Conservation (phyloP, 1,140 invertebrate species). For the Zaprionus taronus region DNA sequence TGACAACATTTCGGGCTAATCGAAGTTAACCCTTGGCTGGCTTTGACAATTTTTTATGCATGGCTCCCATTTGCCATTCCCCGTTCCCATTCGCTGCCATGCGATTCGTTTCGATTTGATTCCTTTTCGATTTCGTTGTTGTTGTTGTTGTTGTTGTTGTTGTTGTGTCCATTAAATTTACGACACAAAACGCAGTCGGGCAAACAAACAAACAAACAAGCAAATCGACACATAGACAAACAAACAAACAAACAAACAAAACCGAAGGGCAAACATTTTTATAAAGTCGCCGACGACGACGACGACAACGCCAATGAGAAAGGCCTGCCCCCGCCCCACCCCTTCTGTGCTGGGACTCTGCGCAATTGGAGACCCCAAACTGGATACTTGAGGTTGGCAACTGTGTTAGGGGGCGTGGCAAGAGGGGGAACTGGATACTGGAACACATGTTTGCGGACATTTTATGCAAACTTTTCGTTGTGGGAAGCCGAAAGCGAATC, state of each 20-base stretch:
- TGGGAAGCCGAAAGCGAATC: conserved; percentile 26
- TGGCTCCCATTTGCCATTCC: conserved; percentile 73
- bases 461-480: conserved; percentile 69
- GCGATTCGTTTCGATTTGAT: conserved; percentile 65
- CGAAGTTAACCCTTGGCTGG: conserved; percentile 80
- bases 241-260: conserved; percentile 68
- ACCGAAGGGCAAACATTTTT: conserved; percentile 78
- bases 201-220: conserved; percentile 70
- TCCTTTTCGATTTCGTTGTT: conserved; percentile 57
- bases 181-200: conserved; percentile 78
- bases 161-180: conserved; percentile 74
- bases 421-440: conserved; percentile 38
- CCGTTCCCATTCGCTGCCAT: conserved; percentile 66
- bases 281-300: conserved; percentile 68
- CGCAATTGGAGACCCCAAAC: conserved; percentile 22
- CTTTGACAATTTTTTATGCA: conserved; percentile 81
- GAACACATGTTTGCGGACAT: conserved; percentile 78
- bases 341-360: not conserved
- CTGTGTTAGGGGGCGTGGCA: not conserved
- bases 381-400: conserved; percentile 19
- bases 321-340: not conserved
- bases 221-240: conserved; percentile 66
- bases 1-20: conserved; percentile 82
- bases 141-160: conserved; percentile 40
- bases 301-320: conserved; percentile 30